These are phyloP conservation scores for Arctopsyche grandis DNA, from an alignment of 1,140 invertebrate species.

Conservation along the genomic window DNA sequence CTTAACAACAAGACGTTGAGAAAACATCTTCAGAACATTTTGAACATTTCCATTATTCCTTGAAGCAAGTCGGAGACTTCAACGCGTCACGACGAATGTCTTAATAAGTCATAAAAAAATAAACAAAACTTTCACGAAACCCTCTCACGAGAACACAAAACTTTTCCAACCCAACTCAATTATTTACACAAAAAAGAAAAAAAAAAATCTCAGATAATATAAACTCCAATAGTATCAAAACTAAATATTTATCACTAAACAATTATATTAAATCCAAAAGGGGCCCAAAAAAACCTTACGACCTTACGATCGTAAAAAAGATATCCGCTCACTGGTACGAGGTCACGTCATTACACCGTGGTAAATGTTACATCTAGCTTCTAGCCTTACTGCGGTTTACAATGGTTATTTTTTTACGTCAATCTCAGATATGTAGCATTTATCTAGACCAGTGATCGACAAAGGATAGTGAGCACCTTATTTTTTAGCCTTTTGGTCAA, in stretches of 20 bases:
- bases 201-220: too few species aligned
- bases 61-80: not conserved
- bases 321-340: not conserved
- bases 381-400: not conserved
- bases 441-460: conserved; percentile 32
- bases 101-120: conserved; percentile 11
- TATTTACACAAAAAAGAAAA: too few species aligned
- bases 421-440: conserved; percentile 1
- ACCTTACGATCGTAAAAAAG: not conserved
- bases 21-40: conserved; percentile 38
- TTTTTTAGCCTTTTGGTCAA: conserved; percentile 6
- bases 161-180: not conserved
- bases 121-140: conserved; percentile 1
- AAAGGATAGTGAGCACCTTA: conserved; percentile 23
- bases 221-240: not conserved
- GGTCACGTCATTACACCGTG: conserved; percentile 16
- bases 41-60: conserved; percentile 38
- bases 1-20: conserved; percentile 36
- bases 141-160: not conserved
- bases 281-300: not conserved
- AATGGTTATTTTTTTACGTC: conserved; percentile 23
- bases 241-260: not conserved
- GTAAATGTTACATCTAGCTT: conserved; percentile 7
- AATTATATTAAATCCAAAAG: not conserved
- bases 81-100: not conserved